Evolutionary conservation across 2,888 invertebrate genomes (phyloP), one percentile per base, ranked within the genome.

Genomic region (Linnaemya vulpina): DNA sequence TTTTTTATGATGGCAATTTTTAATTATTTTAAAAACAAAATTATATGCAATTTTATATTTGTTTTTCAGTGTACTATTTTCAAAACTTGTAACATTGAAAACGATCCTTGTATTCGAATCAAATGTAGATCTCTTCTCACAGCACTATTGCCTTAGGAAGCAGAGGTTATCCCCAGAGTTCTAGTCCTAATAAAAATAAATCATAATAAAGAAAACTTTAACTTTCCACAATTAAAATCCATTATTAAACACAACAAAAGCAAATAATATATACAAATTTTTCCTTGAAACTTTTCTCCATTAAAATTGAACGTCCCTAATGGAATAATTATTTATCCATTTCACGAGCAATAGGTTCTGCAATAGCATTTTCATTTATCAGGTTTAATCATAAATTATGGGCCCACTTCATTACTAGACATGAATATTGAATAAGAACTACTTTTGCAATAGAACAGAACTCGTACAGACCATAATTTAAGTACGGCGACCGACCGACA

Each of bases 301-400:
- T 49, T 7, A 35, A 20, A 35, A 1, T 49, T 55, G 1, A 25
- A 43, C 70, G 3, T 11, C 35, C 35, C 20, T 25, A 22, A 15
- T 62, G 49, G 9, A 0, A 49, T 60, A 49, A 60, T 15, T 51
- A 7, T 22, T 51, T n/a, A 15, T 53, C 9, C 8, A 25, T 40
- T 70, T 25, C 20, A 58, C 7, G 30, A 49, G 38, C n/a, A 68
- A 38, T 13, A 43, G 7, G 17, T 75, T 58, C 65, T 65, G 46
- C 38, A 46, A 55, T 63, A 43, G n/a, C 25, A 17, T 63, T 63
- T 22, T 17, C 30, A 58, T 67, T 84, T 80, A 84, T 80, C 84
- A 84, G 53, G 40, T 62, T 55, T 49, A 73, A 80, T 84, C 76
- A 80, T 84, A 80, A 84, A 73, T 84, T 62, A 84, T 80, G 71